Evolutionary conservation across 2,797 vertebrate species (phyloP).

Genomic region (Chelonia mydas): DNA sequence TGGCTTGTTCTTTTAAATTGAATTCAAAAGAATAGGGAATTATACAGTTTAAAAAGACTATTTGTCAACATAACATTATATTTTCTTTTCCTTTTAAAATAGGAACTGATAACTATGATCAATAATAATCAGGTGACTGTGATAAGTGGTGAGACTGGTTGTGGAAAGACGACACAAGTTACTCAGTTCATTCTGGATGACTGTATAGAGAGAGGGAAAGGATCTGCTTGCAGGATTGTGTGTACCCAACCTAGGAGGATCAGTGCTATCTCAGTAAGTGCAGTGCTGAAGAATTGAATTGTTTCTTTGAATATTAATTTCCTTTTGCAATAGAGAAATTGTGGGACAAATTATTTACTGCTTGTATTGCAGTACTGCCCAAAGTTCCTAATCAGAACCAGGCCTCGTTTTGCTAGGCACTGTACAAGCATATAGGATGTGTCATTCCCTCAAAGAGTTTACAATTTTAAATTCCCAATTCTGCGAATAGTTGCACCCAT

Average conservation of each 20-base stretch:
- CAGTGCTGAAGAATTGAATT: not conserved
- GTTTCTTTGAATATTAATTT: not conserved
- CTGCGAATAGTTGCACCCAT: not conserved
- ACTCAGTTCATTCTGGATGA: constrained; percentile 97
- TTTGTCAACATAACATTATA: fast-evolving
- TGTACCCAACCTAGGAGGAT: constrained; percentile 97
- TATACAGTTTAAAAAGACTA: fast-evolving
- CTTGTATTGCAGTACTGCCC: not conserved
- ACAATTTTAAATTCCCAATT: not conserved
- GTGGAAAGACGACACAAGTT: constrained; percentile 98
- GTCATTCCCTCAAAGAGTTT: not conserved
- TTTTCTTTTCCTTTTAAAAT: not conserved
- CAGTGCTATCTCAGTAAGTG: constrained; percentile 95
- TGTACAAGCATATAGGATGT: not conserved
- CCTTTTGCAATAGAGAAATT: not conserved
- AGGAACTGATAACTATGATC: constrained; percentile 92
- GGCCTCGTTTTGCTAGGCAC: not conserved
- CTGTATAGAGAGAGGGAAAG: constrained; percentile 87
- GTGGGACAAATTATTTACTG: not conserved
- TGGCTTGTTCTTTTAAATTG: not conserved
- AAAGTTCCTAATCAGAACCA: not conserved
- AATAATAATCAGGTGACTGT: constrained; percentile 88
- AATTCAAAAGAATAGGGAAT: fast-evolving
- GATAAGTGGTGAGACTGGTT: constrained; percentile 96
- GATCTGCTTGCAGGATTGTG: constrained; percentile 91